These are phyloP conservation scores for Syrista parreyssii DNA, from an alignment of 2,888 invertebrate genomes.

Conservation along the genomic window DNA sequence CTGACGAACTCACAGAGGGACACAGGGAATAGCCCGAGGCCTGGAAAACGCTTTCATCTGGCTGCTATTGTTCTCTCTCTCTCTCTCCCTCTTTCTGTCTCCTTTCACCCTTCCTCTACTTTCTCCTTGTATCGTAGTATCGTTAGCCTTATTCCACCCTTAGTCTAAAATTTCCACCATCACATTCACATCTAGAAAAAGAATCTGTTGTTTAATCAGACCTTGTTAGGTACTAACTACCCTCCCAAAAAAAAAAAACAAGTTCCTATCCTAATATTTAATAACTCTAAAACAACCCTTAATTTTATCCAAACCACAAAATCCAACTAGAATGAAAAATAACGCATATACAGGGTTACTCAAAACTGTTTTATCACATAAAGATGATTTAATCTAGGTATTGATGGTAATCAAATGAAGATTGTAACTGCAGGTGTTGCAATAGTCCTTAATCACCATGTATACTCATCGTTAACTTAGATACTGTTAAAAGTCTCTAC, in stretches of 20 bases:
- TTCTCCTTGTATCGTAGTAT: conserved; percentile 3
- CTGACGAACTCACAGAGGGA: conserved; percentile 1
- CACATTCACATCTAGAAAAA: conserved; percentile 5
- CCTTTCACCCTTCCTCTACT: conserved; percentile 7
- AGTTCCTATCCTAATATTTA: neutral
- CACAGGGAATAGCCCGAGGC: conserved; percentile 29
- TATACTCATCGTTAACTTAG: too few species aligned
- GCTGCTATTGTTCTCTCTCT: conserved; percentile 39
- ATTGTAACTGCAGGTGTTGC: too few species aligned
- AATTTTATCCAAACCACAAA: neutral
- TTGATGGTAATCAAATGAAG: too few species aligned
- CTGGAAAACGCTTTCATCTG: conserved; percentile 54
- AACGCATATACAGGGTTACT: too few species aligned
- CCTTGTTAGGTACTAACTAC: conserved; percentile 38
- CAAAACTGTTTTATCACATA: too few species aligned
- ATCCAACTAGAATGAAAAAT: too few species aligned
- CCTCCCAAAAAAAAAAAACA: neutral
- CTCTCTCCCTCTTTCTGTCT: conserved; percentile 23
- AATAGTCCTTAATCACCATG: too few species aligned
- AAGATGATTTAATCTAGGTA: too few species aligned
- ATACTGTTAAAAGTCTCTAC: too few species aligned
- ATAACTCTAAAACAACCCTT: neutral
- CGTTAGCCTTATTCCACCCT: neutral
- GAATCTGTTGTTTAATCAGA: conserved; percentile 44
- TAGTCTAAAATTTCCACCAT: neutral